Evolutionary conservation across 2,113 vertebrate species (phyloP).

Genomic region (Zapus hudsonius): DNA sequence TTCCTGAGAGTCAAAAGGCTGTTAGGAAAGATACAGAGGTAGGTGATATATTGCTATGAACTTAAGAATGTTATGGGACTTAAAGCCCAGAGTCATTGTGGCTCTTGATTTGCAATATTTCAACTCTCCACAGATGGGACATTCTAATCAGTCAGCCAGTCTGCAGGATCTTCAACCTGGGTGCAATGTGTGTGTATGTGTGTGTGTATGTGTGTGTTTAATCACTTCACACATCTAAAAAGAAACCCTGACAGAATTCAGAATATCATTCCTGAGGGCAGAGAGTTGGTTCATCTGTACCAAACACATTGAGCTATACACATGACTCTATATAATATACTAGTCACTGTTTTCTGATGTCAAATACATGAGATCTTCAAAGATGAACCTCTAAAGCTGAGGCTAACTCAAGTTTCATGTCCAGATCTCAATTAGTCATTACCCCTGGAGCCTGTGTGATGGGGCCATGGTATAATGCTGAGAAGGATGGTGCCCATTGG

Average conservation of each 20-base stretch:
- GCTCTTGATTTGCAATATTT: neutral
- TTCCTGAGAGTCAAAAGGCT: neutral
- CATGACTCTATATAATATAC: accelerated
- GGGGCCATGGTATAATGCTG: too few species aligned
- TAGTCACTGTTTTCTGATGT: neutral
- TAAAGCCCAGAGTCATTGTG: neutral
- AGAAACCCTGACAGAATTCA: neutral
- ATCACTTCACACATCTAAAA: neutral
- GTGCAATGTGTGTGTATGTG: too few species aligned
- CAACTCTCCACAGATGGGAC: neutral
- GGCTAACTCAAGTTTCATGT: neutral
- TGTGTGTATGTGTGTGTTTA: too few species aligned
- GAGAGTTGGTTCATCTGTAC: too few species aligned
- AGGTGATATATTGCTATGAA: neutral
- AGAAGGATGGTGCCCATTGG: accelerated
- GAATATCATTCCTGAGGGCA: neutral
- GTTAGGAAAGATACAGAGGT: neutral
- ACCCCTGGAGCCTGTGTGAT: neutral
- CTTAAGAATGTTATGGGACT: too few species aligned
- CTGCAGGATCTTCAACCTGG: too few species aligned
- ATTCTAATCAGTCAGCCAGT: neutral
- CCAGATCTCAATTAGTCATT: neutral
- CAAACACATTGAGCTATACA: accelerated
- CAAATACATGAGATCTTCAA: neutral
- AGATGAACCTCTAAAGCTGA: accelerated